Evolutionary conservation across 2,888 invertebrate genomes (phyloP).

Genomic region (Drosophila paranaensis): DNA sequence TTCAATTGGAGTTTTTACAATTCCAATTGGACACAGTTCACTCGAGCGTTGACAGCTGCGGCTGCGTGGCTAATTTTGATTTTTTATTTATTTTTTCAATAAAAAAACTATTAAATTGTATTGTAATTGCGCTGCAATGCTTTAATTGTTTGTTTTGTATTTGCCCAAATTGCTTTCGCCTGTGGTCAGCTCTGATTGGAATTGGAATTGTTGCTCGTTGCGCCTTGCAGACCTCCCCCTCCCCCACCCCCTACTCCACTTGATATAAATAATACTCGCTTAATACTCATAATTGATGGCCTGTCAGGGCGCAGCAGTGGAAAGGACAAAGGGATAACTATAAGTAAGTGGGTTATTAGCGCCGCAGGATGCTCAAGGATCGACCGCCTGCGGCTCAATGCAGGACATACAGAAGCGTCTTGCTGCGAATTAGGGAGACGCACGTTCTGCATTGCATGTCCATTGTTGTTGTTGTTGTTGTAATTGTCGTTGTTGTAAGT

Average conservation of each 20-base stretch:
- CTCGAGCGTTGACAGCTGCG: slow-evolving; percentile 33
- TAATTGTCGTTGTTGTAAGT: slow-evolving; percentile 18
- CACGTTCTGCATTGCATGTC: slow-evolving; percentile 53
- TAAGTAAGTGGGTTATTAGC: slow-evolving; percentile 83
- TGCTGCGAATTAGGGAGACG: slow-evolving; percentile 72
- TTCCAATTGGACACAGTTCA: slow-evolving; percentile 23
- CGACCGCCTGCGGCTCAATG: slow-evolving; percentile 52
- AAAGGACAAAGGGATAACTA: slow-evolving; percentile 75
- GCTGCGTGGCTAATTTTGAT: slow-evolving; percentile 35
- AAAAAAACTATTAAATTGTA: slow-evolving; percentile 33
- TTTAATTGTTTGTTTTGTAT: slow-evolving; percentile 32
- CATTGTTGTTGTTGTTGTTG: not conserved
- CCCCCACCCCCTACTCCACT: slow-evolving; percentile 7
- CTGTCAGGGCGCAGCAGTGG: slow-evolving; percentile 37
- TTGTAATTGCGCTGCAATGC: slow-evolving; percentile 13
- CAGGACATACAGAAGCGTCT: slow-evolving; percentile 54
- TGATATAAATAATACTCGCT: slow-evolving; percentile 50
- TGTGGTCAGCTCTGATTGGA: slow-evolving; percentile 70
- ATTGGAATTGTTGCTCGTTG: slow-evolving; percentile 66
- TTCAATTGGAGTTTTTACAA: slow-evolving; percentile 41
- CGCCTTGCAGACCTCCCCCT: not conserved
- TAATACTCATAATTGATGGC: slow-evolving; percentile 72
- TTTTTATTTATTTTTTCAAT: not conserved
- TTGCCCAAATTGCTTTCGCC: slow-evolving; percentile 23
- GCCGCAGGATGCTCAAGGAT: slow-evolving; percentile 73